These are phyloP conservation scores for Burhinus oedicnemus DNA, from an alignment of 2,113 vertebrate species.

Conservation along the genomic window DNA sequence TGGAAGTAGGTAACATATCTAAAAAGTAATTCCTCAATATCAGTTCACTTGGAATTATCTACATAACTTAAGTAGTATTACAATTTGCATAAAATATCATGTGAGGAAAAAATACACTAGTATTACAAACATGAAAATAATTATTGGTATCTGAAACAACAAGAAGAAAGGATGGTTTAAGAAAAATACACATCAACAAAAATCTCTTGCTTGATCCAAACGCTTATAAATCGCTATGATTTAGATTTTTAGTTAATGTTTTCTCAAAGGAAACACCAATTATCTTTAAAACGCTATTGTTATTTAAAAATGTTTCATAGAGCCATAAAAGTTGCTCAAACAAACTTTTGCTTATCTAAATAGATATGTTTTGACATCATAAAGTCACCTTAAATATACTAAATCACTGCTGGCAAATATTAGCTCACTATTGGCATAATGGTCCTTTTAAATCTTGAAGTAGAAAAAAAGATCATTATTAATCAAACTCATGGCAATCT, in stretches of 20 bases:
- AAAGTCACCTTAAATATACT: background rate
- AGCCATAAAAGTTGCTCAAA: background rate
- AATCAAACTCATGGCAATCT: background rate
- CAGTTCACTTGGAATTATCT: background rate
- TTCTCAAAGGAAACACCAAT: background rate
- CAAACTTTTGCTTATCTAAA: background rate
- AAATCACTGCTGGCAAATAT: background rate
- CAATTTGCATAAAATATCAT: background rate
- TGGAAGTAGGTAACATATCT: background rate
- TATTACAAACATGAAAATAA: background rate
- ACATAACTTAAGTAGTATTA: background rate
- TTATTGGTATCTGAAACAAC: background rate
- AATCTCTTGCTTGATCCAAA: background rate
- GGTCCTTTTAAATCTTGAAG: background rate
- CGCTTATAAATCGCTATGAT: background rate
- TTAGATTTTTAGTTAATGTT: background rate
- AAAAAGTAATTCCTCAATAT: background rate
- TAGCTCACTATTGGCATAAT: background rate
- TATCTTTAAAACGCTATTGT: background rate
- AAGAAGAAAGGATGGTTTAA: background rate
- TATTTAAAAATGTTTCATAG: background rate
- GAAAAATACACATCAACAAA: background rate
- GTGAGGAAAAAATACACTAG: background rate
- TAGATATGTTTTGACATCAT: background rate
- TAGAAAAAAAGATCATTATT: background rate